These are phyloP conservation scores for Ceraclea dissimilis DNA, from an alignment of 2,888 invertebrate species.

Conservation along the genomic window DNA sequence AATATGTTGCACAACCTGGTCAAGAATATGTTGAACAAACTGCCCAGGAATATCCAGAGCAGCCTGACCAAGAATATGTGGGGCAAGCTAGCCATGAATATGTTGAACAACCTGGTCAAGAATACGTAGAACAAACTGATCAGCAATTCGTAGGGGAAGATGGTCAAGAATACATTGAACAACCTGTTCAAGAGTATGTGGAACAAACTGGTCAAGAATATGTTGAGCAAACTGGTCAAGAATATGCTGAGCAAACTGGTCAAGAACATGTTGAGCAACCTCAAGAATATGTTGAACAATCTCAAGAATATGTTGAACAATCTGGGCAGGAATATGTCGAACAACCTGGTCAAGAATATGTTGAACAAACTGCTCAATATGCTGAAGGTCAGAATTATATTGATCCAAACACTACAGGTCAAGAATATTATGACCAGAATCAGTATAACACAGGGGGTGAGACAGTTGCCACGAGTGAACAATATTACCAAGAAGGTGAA, in stretches of 20 bases:
- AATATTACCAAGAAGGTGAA: constrained; percentile 4
- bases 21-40: not conserved
- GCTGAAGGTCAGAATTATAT: constrained; percentile 8
- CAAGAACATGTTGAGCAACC: not conserved
- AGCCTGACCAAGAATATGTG: not conserved
- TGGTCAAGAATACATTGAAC: not conserved
- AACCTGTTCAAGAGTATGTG: not conserved
- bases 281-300: not conserved
- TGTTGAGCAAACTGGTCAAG: not conserved
- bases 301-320: not conserved
- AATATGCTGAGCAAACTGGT: not conserved
- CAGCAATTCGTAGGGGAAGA: not conserved
- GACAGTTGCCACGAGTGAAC: not conserved
- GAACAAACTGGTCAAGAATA: not conserved
- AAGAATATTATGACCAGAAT: constrained; percentile 4
- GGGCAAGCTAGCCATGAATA: not conserved
- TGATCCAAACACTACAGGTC: constrained; percentile 1
- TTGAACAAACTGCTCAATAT: not conserved
- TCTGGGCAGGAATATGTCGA: constrained; percentile 6
- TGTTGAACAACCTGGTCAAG: not conserved
- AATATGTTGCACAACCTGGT: not conserved
- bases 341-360: not conserved
- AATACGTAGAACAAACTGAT: not conserved
- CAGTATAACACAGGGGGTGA: not conserved
- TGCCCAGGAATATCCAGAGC: not conserved